Conservation (phyloP, 2,888 invertebrate species). For the Hyalella azteca region DNA sequence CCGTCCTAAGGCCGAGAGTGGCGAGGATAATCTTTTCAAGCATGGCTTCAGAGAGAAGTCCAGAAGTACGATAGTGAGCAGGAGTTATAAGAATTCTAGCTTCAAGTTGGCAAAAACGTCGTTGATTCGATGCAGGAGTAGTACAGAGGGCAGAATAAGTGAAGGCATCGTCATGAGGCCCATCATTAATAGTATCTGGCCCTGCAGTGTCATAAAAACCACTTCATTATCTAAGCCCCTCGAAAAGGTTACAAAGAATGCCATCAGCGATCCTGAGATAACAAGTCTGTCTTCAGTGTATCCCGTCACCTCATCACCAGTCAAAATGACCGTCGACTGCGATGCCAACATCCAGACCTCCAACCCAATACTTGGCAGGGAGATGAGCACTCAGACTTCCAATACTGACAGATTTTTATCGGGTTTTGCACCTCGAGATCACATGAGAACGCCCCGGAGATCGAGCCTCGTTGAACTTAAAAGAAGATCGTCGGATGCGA, state of each 20-base stretch:
- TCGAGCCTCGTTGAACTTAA: neutral
- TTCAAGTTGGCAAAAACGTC: neutral
- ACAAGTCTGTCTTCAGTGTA: neutral
- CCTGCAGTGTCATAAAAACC: neutral
- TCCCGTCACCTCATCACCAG: neutral
- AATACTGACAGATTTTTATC: conserved; percentile 25
- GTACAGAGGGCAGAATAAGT: conserved; percentile 7
- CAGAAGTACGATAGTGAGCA: conserved; percentile 2
- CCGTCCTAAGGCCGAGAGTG: neutral
- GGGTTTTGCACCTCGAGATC: neutral
- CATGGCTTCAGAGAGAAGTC: conserved; percentile 31
- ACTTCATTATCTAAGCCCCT: neutral
- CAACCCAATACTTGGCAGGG: neutral
- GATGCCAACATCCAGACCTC: conserved; percentile 21
- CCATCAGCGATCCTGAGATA: neutral
- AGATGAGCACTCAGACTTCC: conserved; percentile 20
- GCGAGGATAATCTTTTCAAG: conserved; percentile 12
- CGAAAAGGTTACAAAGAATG: neutral
- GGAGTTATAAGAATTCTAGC: neutral
- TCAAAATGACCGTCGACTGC: neutral
- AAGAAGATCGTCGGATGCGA: conserved; percentile 7
- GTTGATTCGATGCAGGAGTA: conserved; percentile 23
- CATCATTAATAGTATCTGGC: conserved; percentile 12
- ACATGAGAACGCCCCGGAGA: neutral
- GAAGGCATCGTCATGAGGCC: conserved; percentile 39